A percentile compares a stretch with the other conserved stretches of the same genome.
phyloP scores from a whole-genome alignment of 2,888 invertebrate genomes.

The Acronicta aceris region DNA sequence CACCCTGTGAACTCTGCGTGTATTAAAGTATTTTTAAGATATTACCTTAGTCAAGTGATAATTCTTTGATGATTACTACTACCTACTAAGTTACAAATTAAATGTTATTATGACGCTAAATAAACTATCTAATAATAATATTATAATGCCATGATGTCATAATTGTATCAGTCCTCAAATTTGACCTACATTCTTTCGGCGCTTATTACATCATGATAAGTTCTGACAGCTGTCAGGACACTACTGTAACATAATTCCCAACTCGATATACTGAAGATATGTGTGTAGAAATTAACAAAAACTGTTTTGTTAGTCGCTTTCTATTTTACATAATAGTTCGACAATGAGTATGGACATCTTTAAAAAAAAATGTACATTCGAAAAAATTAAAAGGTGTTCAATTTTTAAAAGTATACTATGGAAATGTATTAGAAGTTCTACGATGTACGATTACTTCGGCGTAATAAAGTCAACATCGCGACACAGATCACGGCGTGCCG shows the following conservation, averaged over 20 bases:
- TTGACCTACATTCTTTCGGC: conserved; percentile 31
- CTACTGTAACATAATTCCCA: conserved; percentile 32
- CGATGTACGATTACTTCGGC: conserved; percentile 56
- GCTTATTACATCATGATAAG: conserved; percentile 39
- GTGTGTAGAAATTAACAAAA: conserved; percentile 15
- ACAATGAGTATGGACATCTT: no score
- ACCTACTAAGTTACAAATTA: background rate
- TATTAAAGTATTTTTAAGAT: no score
- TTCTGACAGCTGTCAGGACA: conserved; percentile 30
- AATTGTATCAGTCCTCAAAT: conserved; percentile 31
- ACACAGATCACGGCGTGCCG: conserved; percentile 76
- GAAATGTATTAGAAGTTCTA: conserved; percentile 29
- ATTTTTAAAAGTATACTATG: conserved; percentile 6
- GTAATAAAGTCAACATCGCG: conserved; percentile 70
- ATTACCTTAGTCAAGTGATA: no score
- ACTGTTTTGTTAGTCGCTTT: no score
- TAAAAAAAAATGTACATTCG: no score
- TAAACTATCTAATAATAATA: background rate
- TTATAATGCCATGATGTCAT: conserved; percentile 19
- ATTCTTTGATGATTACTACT: no score
- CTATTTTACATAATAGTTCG: no score
- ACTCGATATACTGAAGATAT: conserved; percentile 18
- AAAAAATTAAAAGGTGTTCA: background rate
- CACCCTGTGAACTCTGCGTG: no score
- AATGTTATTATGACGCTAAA: background rate